These are phyloP conservation scores for Bruchidius siliquastri DNA, from an alignment of 2,888 invertebrate species.

Conservation along the genomic window DNA sequence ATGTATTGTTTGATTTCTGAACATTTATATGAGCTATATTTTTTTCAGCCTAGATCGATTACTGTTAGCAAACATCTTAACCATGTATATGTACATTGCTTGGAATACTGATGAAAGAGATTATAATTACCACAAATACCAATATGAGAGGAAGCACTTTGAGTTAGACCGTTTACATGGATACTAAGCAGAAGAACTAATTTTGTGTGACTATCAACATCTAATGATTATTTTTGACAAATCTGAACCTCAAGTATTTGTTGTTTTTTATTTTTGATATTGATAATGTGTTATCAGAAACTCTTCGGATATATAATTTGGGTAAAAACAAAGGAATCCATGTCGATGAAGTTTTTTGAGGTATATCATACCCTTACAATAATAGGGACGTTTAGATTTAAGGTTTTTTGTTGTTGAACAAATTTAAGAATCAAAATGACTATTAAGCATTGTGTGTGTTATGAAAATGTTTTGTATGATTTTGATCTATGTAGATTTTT, in stretches of 20 bases:
- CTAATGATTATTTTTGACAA: background rate
- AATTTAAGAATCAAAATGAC: no score
- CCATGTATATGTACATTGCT: slow-evolving; percentile 56
- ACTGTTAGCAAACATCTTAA: slow-evolving; percentile 51
- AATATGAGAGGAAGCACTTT: slow-evolving; percentile 49
- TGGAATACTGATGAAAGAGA: slow-evolving; percentile 59
- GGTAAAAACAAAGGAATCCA: no score
- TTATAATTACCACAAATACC: slow-evolving; percentile 52
- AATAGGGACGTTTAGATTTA: no score
- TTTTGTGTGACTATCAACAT: background rate
- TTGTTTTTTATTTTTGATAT: background rate
- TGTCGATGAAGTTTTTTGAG: no score
- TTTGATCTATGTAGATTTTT: no score
- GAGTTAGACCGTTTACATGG: slow-evolving; percentile 40
- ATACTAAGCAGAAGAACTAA: background rate
- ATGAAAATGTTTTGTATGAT: no score
- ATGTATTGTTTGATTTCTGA: background rate
- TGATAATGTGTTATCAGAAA: no score
- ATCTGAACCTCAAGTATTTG: background rate
- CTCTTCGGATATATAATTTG: no score
- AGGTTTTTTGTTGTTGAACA: no score
- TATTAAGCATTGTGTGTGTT: no score
- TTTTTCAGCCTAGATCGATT: slow-evolving; percentile 53
- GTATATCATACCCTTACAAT: no score
- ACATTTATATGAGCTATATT: slow-evolving; percentile 5